Conservation (phyloP, 64 coral and sea anemone genomes). For the Actinia tenebrosa region DNA sequence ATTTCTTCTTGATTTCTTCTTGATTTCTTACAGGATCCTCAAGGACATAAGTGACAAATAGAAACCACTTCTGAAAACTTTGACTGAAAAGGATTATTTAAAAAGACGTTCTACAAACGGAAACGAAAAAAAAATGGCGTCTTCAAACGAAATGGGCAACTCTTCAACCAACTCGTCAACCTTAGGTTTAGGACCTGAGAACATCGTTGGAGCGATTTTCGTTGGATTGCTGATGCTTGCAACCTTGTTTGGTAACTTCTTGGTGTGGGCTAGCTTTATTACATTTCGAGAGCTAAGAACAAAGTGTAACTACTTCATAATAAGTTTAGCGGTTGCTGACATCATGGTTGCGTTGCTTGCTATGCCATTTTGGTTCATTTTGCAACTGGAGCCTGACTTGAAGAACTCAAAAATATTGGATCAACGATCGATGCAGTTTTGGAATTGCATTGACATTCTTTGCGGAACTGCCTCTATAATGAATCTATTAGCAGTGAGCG, state of each 20-base stretch:
- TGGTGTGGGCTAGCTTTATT: constrained; percentile 82
- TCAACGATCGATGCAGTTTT: constrained; percentile 31
- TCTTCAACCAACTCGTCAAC: not conserved
- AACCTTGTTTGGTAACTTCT: constrained; percentile 58
- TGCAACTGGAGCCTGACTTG: constrained; percentile 59
- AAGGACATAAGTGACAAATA: not conserved
- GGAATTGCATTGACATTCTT: constrained; percentile 82
- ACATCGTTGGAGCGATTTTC: constrained; percentile 50
- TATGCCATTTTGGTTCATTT: constrained; percentile 82
- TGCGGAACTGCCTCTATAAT: constrained; percentile 83
- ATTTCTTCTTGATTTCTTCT: not conserved
- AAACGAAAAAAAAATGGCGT: not conserved
- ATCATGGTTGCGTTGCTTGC: constrained; percentile 75
- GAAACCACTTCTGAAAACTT: not conserved
- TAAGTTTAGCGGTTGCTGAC: constrained; percentile 70
- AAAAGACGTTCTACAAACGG: not conserved
- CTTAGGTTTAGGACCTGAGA: constrained; percentile 15
- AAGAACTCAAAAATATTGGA: constrained; percentile 33
- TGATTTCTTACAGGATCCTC: not conserved
- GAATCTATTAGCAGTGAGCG: constrained; percentile 79
- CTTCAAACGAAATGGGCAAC: not conserved
- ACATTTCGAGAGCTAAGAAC: constrained; percentile 72
- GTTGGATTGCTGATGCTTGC: constrained; percentile 55
- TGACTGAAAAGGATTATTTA: not conserved
- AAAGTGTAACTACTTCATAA: constrained; percentile 86